A percentile compares a stretch with the other conserved stretches of the same genome.
Conservation (phyloP, 2,797 vertebrate genomes). For the Hyperoplus lanceolatus region DNA sequence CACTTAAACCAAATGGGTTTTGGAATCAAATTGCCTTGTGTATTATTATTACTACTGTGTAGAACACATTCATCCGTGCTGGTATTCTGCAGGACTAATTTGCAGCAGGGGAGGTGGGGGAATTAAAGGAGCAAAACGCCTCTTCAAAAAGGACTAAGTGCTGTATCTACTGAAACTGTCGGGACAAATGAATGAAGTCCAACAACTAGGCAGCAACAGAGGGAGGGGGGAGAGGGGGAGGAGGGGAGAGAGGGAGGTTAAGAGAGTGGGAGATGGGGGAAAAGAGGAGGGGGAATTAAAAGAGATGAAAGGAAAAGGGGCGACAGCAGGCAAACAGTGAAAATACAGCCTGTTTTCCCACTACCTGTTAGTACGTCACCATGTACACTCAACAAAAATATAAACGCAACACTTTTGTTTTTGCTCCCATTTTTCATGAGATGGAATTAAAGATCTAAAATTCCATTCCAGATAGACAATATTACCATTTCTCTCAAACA, state of each 20-base stretch:
- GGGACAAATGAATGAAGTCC: slow-evolving; percentile 70
- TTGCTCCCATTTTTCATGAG: too few species aligned
- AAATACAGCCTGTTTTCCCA: slow-evolving; percentile 32
- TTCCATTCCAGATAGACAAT: too few species aligned
- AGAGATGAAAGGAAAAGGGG: slow-evolving; percentile 13
- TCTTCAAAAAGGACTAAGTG: slow-evolving; percentile 71
- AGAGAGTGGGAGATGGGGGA: slow-evolving; percentile 33
- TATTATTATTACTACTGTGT: neutral
- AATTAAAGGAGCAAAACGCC: slow-evolving; percentile 69
- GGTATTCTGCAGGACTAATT: slow-evolving; percentile 25
- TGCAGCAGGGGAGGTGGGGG: slow-evolving; percentile 26
- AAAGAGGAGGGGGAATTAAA: slow-evolving; percentile 17
- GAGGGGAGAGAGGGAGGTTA: neutral
- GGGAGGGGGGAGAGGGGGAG: slow-evolving; percentile 8
- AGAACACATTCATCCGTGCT: slow-evolving; percentile 1
- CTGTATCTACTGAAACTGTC: slow-evolving; percentile 72
- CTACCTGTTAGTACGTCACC: slow-evolving; percentile 42
- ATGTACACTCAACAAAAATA: neutral
- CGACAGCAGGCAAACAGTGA: slow-evolving; percentile 18
- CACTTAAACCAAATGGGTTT: neutral
- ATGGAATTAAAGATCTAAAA: too few species aligned
- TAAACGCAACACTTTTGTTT: too few species aligned
- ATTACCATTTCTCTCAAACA: too few species aligned
- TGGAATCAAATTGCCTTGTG: neutral
- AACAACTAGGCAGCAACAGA: slow-evolving; percentile 59